Percentiles rank a stretch among this genome's conserved stretches.
Conservation (phyloP, 2,113 vertebrate genomes). For the Amazona guildingii region DNA sequence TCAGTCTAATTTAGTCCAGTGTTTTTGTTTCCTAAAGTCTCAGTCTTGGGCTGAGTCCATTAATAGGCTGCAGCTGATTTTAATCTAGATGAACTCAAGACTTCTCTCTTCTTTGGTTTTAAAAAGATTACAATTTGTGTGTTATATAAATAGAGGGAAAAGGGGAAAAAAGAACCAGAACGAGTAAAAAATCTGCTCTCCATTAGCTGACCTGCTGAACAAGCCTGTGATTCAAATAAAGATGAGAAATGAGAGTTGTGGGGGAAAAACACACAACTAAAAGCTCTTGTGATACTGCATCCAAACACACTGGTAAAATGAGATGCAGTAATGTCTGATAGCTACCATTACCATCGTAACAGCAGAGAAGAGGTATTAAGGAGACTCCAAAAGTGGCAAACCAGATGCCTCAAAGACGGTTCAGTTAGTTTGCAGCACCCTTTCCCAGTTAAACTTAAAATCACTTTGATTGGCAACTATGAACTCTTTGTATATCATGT, state of each 20-base stretch:
- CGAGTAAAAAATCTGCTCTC: slow-evolving; percentile 62
- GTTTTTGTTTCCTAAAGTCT: slow-evolving; percentile 80
- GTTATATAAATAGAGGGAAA: slow-evolving; percentile 66
- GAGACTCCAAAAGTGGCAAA: not conserved
- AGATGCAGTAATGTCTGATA: slow-evolving; percentile 18
- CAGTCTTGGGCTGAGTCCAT: slow-evolving; percentile 72
- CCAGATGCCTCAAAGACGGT: not conserved
- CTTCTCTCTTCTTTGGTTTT: slow-evolving; percentile 70
- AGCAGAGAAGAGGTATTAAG: not conserved
- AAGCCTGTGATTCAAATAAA: slow-evolving; percentile 56
- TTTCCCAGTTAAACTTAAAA: not conserved
- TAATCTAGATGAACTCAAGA: slow-evolving; percentile 77
- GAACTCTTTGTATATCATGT: not conserved
- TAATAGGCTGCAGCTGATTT: slow-evolving; percentile 80
- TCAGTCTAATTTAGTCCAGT: slow-evolving; percentile 77
- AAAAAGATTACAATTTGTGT: slow-evolving; percentile 77
- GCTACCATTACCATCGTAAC: not conserved
- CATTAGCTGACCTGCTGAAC: slow-evolving; percentile 56
- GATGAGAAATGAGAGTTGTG: slow-evolving; percentile 41
- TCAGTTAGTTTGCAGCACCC: not conserved
- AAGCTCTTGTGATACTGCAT: slow-evolving; percentile 21
- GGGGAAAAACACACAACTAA: slow-evolving; percentile 1
- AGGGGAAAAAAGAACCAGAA: slow-evolving; percentile 32
- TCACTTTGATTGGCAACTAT: not conserved
- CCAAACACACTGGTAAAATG: not conserved